phyloP scores from a whole-genome alignment of 1,140 invertebrate species.

The Euwallacea fornicatus region DNA sequence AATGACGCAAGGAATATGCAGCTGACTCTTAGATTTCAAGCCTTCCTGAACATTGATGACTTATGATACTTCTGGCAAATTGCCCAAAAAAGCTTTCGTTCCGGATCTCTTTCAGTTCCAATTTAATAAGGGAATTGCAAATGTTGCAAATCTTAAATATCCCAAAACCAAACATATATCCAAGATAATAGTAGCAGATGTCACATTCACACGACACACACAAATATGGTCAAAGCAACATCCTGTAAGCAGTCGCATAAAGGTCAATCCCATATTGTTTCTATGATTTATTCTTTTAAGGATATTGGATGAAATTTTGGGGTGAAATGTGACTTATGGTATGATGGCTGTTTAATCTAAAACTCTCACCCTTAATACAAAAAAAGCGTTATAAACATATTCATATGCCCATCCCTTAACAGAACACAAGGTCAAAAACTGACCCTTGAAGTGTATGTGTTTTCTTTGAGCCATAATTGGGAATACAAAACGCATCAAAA shows the following conservation, averaged over 20 bases:
- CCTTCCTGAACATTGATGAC: constrained; percentile 49
- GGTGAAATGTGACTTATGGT: too few relatives aligned
- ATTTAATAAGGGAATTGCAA: not conserved
- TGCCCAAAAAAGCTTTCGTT: constrained; percentile 25
- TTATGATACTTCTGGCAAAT: constrained; percentile 42
- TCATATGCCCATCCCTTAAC: constrained; percentile 26
- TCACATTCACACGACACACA: constrained; percentile 32
- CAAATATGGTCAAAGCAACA: constrained; percentile 39
- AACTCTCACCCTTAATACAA: not conserved
- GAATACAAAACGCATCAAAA: constrained; percentile 46
- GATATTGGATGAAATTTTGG: constrained; percentile 13
- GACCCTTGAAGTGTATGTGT: constrained; percentile 33
- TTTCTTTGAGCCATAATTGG: constrained; percentile 42
- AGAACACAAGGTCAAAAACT: constrained; percentile 33
- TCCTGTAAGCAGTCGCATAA: constrained; percentile 40
- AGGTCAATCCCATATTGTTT: constrained; percentile 44
- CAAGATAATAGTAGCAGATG: constrained; percentile 28
- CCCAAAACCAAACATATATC: constrained; percentile 30
- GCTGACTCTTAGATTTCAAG: constrained; percentile 47
- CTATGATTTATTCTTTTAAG: constrained; percentile 40
- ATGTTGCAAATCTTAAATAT: constrained; percentile 8
- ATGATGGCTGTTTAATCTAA: too few relatives aligned
- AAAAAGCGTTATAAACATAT: constrained; percentile 36
- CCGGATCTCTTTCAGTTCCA: not conserved
- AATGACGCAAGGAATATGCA: constrained; percentile 45